Conservation (phyloP, 2,888 invertebrate species). For the Linyphia triangularis region DNA sequence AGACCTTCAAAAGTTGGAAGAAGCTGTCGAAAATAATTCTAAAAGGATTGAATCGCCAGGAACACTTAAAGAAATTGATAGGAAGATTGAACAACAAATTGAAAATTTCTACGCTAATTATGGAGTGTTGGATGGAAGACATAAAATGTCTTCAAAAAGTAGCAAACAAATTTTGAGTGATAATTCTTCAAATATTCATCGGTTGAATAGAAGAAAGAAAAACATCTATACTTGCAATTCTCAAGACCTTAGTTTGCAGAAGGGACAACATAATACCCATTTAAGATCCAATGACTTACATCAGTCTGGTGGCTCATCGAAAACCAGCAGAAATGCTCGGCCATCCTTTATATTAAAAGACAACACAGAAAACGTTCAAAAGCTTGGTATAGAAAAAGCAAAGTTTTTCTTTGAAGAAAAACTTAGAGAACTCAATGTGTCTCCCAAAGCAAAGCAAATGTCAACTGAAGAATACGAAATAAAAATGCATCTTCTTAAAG, state of each 20-base stretch:
- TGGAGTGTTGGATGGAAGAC: background rate
- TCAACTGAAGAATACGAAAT: conserved; percentile 24
- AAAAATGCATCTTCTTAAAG: conserved; percentile 37
- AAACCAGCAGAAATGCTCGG: background rate
- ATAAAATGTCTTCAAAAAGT: background rate
- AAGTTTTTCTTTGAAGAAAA: conserved; percentile 32
- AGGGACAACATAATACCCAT: background rate
- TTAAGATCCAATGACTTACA: background rate
- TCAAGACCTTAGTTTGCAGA: background rate
- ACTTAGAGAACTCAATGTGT: conserved; percentile 1
- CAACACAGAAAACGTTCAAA: background rate
- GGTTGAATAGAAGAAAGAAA: conserved; percentile 3
- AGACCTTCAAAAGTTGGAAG: conserved; percentile 12
- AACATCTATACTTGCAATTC: conserved; percentile 26
- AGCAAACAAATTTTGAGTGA: background rate
- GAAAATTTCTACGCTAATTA: background rate
- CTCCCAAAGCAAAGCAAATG: conserved; percentile 3
- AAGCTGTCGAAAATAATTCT: background rate
- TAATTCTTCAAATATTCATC: background rate
- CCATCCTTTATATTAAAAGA: background rate
- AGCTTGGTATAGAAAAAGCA: background rate
- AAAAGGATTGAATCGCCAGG: conserved; percentile 33
- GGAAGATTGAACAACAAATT: conserved; percentile 28
- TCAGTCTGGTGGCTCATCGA: background rate
- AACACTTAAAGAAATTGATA: conserved; percentile 12